Evolutionary conservation across 1,140 invertebrate species (phyloP), one percentile per base, ranked within the genome.

Genomic region (Drosophila willistoni): DNA sequence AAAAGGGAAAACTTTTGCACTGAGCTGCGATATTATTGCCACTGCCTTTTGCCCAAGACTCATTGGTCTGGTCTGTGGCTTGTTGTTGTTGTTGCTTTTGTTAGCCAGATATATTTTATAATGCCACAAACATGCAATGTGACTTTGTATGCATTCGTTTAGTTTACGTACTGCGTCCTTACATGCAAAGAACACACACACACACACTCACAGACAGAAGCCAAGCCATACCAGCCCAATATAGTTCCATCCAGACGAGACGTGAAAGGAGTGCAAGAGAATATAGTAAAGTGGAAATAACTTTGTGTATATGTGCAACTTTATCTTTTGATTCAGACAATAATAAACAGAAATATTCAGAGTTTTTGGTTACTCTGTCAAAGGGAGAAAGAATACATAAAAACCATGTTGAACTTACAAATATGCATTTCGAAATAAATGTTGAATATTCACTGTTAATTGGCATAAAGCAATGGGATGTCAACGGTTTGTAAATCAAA

Each of bases 241-340:
- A 12, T 12, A 39, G 10, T 12, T 13, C 2, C 3, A 12, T 4
- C 12, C 36, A 17, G 13, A 47, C 7, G 14, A 29, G 25, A 39
- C 47, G 56, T 55, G 55, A 34, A 59, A 64, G 42, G 19, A 68
- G 29, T 29, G 6, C 29, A 22, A n/a, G 29, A 25, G n/a, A 59
- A 55, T 17, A 10, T 17, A 36, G 10, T 13, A 44, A 56, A 57
- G 36, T 62, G 64, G 29, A 54, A 64, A 59, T 61, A 80, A 83
- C 56, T 71, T 69, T 80, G 60, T 77, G 62, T 29, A 29, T 29
- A 7, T 70, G 62, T 72, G 68, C 73, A 72, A 83, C 69, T 79
- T 87, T 83, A 83, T 84, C 66, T 82, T 77, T 75, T 89, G 84
- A 87, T 89, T 87, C 89, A 89, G 80, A 87, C 80, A 89, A 89